Percentiles rank a stretch among this genome's conserved stretches.
These are phyloP conservation scores for Pachliopta kotzebuea DNA, from an alignment of 2,888 invertebrate genomes.

Conservation along the genomic window DNA sequence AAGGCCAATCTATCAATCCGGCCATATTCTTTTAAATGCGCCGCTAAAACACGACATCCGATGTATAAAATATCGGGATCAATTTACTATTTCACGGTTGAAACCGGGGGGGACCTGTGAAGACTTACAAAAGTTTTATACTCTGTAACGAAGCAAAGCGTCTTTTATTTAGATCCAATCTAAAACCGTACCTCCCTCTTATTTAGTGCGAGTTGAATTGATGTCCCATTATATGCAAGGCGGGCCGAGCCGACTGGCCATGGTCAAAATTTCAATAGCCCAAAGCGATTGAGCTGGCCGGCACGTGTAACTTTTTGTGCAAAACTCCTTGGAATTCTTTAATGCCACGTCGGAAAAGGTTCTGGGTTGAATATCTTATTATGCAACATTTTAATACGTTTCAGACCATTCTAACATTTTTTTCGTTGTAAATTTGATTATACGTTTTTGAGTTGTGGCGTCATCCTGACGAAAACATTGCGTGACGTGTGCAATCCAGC, in stretches of 20 bases:
- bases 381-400: slow-evolving; percentile 64
- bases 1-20: slow-evolving; percentile 37
- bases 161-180: slow-evolving; percentile 33
- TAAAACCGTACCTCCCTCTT: slow-evolving; percentile 38
- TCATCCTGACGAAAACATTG: slow-evolving; percentile 42
- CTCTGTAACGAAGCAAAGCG: slow-evolving; percentile 28
- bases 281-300: slow-evolving; percentile 63
- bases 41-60: slow-evolving; percentile 46
- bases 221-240: slow-evolving; percentile 68
- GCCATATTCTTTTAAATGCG: slow-evolving; percentile 43
- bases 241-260: slow-evolving; percentile 54
- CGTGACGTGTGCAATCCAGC: slow-evolving; percentile 42
- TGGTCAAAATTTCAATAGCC: slow-evolving; percentile 76
- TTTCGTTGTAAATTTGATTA: slow-evolving; percentile 45
- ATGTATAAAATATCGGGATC: slow-evolving; percentile 47
- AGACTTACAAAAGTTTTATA: slow-evolving; percentile 25
- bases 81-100: slow-evolving; percentile 48
- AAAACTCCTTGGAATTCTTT: slow-evolving; percentile 70
- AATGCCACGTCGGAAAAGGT: slow-evolving; percentile 57
- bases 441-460: slow-evolving; percentile 45
- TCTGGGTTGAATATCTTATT: slow-evolving; percentile 70
- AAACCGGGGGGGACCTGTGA: slow-evolving; percentile 31
- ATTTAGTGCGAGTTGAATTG: slow-evolving; percentile 57
- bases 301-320: slow-evolving; percentile 79
- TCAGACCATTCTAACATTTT: slow-evolving; percentile 43